Percentiles rank a stretch among this genome's conserved stretches.
phyloP scores from a whole-genome alignment of 2,113 vertebrate genomes.

The Paraplagusia blochii region DNA sequence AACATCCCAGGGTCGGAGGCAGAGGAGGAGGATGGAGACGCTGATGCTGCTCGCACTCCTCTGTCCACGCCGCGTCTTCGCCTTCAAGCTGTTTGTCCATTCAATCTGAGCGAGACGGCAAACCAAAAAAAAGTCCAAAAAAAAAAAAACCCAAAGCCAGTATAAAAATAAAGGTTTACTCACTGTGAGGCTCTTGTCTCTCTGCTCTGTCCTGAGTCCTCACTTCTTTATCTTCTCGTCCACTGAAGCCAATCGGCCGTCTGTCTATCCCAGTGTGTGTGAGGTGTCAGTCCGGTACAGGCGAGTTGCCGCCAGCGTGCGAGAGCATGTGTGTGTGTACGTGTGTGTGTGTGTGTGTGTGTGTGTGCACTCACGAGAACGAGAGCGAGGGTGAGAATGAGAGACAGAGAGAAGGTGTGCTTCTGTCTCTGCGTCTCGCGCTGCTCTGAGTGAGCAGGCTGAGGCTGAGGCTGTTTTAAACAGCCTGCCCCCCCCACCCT shows the following conservation, averaged over 20 bases:
- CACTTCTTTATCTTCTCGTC: slow-evolving; percentile 64
- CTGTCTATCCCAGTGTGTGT: slow-evolving; percentile 54
- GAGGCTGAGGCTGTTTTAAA: no score
- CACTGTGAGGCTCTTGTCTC: slow-evolving; percentile 57
- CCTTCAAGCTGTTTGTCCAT: slow-evolving; percentile 7
- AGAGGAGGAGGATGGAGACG: slow-evolving; percentile 49
- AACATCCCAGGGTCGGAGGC: slow-evolving; percentile 44
- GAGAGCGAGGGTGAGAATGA: no score
- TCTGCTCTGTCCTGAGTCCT: slow-evolving; percentile 56
- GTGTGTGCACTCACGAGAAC: no score
- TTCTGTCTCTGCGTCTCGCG: no score
- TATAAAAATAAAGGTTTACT: slow-evolving; percentile 38
- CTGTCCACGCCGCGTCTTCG: slow-evolving; percentile 26
- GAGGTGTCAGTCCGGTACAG: slow-evolving; percentile 67
- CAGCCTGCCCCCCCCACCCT: no score
- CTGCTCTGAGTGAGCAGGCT: no score
- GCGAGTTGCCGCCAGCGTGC: no score
- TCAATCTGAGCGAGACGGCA: slow-evolving; percentile 16
- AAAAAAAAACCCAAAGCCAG: not conserved
- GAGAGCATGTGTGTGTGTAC: no score
- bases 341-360: no score
- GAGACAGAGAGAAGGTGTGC: no score
- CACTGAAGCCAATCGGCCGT: slow-evolving; percentile 37
- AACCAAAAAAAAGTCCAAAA: slow-evolving; percentile 23
- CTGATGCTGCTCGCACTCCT: slow-evolving; percentile 32